phyloP scores from a whole-genome alignment of 2,113 vertebrate genomes.

The Bufo bufo region DNA sequence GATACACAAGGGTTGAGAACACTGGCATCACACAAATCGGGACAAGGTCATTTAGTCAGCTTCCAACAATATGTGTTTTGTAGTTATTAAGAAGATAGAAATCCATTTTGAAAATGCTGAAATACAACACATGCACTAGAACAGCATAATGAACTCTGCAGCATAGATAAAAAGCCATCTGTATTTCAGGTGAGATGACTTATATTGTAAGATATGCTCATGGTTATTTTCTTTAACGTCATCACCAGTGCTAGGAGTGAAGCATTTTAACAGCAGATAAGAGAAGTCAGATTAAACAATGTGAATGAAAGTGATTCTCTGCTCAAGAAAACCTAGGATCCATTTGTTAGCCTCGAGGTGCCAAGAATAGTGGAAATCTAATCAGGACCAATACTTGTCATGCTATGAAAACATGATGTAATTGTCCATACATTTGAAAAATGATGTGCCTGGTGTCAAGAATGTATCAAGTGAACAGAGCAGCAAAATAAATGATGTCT shows the following conservation, averaged over 20 bases:
- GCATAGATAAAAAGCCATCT: neutral
- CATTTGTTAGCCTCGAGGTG: constrained; percentile 61
- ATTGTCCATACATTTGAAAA: constrained; percentile 71
- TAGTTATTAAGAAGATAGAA: neutral
- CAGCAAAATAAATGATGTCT: constrained; percentile 68
- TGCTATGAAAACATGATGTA: constrained; percentile 70
- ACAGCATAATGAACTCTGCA: neutral
- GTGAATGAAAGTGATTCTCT: constrained; percentile 64
- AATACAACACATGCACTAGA: neutral
- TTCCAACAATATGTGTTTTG: neutral
- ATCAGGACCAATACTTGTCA: constrained; percentile 68
- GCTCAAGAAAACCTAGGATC: constrained; percentile 67
- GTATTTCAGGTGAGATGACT: constrained; percentile 18
- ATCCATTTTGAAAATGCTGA: neutral
- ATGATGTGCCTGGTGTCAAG: constrained; percentile 67
- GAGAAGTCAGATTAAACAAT: constrained; percentile 69
- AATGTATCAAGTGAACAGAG: constrained; percentile 71
- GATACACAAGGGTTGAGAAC: neutral
- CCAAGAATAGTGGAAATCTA: constrained; percentile 66
- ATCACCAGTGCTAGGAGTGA: constrained; percentile 67
- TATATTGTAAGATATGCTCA: constrained; percentile 13
- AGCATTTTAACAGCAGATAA: constrained; percentile 69
- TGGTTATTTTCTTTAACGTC: constrained; percentile 58
- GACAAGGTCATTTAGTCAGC: neutral
- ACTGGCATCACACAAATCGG: neutral